These are phyloP conservation scores for Hydrocynus forskahlii DNA, from an alignment of 2,797 vertebrate species.

Conservation along the genomic window DNA sequence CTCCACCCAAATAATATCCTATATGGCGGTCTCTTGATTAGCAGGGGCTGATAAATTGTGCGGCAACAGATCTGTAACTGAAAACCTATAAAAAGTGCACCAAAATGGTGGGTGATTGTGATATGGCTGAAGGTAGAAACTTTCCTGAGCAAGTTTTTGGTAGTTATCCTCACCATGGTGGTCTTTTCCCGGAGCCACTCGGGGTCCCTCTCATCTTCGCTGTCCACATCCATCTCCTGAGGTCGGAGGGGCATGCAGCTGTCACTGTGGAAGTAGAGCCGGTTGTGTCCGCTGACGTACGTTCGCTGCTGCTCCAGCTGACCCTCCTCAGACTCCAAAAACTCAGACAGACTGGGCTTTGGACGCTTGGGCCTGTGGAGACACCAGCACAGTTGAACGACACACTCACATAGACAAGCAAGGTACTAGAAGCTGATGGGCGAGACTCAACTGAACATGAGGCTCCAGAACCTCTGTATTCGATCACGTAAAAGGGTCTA, in stretches of 20 bases:
- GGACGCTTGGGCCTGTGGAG: slow-evolving; percentile 89
- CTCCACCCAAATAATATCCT: too few species aligned
- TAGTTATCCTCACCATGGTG: slow-evolving; percentile 80
- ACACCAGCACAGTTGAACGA: background rate
- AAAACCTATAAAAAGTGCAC: too few species aligned
- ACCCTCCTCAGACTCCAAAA: slow-evolving; percentile 95
- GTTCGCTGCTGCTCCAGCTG: slow-evolving; percentile 96
- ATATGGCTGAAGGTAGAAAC: background rate
- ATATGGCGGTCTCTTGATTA: too few species aligned
- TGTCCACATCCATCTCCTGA: slow-evolving; percentile 98
- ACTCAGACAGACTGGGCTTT: slow-evolving; percentile 97
- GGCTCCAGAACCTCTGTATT: background rate
- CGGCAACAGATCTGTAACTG: too few species aligned
- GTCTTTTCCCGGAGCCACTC: slow-evolving; percentile 99
- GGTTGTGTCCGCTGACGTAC: slow-evolving; percentile 96
- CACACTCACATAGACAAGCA: background rate
- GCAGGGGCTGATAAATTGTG: too few species aligned
- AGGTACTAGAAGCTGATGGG: background rate
- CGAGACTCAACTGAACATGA: background rate
- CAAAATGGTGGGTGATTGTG: background rate
- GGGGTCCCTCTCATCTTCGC: slow-evolving; percentile 96
- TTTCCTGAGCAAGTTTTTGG: background rate
- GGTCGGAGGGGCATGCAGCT: slow-evolving; percentile 96
- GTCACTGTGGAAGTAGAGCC: slow-evolving; percentile 98
- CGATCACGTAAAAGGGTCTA: too few species aligned